Conservation (phyloP, 2,113 vertebrate species). For the Dermatemys mawii region DNA sequence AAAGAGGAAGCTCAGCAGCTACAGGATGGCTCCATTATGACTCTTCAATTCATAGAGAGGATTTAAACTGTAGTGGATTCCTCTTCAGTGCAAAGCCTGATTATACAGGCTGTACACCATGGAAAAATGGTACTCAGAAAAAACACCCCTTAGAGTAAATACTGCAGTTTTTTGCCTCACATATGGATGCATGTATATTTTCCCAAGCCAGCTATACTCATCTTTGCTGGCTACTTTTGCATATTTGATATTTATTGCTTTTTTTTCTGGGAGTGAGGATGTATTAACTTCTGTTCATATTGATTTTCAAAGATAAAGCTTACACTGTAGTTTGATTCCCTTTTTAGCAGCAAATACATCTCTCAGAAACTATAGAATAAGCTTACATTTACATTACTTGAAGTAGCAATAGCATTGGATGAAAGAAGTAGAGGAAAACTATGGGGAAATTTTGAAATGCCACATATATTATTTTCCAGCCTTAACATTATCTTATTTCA, state of each 20-base stretch:
- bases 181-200: not conserved
- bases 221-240: not conserved
- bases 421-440: not conserved
- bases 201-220: accelerated
- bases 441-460: not conserved
- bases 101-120: not conserved
- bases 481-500: not conserved
- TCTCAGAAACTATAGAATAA: not conserved
- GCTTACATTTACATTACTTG: not conserved
- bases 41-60: not conserved
- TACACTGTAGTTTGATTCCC: not conserved
- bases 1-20: not conserved
- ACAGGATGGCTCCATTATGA: not conserved
- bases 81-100: not conserved
- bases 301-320: not conserved
- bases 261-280: not conserved
- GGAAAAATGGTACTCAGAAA: not conserved
- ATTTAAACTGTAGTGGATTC: not conserved
- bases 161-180: not conserved
- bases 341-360: not conserved
- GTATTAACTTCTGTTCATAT: not conserved
- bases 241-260: not conserved
- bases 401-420: not conserved
- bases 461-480: not conserved
- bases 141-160: not conserved